Evolutionary conservation across 2,888 invertebrate genomes (phyloP).

Genomic region (Euclidia mi): DNA sequence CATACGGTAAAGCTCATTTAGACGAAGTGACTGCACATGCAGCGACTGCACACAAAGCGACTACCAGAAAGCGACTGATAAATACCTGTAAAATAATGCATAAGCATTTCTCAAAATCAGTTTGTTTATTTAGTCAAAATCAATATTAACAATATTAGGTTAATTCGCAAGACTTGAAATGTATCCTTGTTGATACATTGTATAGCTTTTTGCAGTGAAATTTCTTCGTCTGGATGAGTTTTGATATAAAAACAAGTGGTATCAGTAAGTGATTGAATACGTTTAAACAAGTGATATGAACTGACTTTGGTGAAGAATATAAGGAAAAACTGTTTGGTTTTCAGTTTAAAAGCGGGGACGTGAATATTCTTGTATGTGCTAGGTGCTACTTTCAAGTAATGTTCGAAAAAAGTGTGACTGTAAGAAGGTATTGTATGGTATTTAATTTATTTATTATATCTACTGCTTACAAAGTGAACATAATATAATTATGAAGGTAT

Average conservation of each 20-base stretch:
- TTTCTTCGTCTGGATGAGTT: too few species aligned
- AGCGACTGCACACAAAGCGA: too few species aligned
- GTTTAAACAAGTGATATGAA: slow-evolving; percentile 6
- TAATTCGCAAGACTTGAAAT: too few species aligned
- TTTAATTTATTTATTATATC: background rate
- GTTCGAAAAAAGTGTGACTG: background rate
- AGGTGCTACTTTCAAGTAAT: slow-evolving; percentile 6
- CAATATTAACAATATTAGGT: too few species aligned
- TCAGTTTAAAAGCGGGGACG: background rate
- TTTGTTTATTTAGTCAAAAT: too few species aligned
- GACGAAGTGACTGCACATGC: background rate
- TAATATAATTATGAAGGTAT: too few species aligned
- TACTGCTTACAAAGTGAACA: too few species aligned
- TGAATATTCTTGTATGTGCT: slow-evolving; percentile 9
- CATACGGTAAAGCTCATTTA: background rate
- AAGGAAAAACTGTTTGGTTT: slow-evolving; percentile 1
- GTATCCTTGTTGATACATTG: too few species aligned
- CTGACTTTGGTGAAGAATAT: background rate
- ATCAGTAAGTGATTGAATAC: background rate
- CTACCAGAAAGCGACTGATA: too few species aligned
- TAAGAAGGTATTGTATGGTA: background rate
- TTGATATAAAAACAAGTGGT: background rate
- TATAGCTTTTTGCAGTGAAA: too few species aligned
- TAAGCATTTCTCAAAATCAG: too few species aligned
- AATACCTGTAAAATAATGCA: too few species aligned